Evolutionary conservation across 2,797 vertebrate genomes (phyloP), one percentile per base, ranked within the genome.

Genomic region (Neomorphus geoffroyi): DNA sequence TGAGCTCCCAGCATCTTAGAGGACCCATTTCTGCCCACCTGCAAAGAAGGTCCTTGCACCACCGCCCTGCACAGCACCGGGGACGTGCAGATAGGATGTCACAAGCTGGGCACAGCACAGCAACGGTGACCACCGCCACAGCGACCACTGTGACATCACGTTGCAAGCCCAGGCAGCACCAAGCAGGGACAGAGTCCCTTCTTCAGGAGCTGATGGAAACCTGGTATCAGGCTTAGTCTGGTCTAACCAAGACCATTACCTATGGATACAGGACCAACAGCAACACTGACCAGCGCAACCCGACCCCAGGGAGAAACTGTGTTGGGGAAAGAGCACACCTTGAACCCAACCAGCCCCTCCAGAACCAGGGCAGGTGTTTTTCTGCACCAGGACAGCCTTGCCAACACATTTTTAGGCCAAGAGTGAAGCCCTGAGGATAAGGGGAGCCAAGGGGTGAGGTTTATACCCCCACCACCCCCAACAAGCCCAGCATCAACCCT

Each of bases 191-290:
- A 15, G 16, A 21, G 15, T 3, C 21, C 54, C 57, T 3, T 2
- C 43, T 7, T 23, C 54, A 3, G 14, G 1, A 10, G 33, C 65
- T 24, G 48, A 50, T 9, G 23, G 48, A 18, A 62, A 80, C 10
- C 0, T 0, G 0, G 21, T 3, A 9, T 6, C 16, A 2, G 35
- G 75, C 14, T 21, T 0, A 18, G 26, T 0, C 17, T 0, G 26
- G 2, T 8, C 45, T 11, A 2, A 8, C 54, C 72, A 18, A n/a
- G 16, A 2, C 14, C 9, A 0, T 24, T 18, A 14, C 16, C 2
- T 1, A 11, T 1, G 26, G 75, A 7, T 5, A 2, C 39, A 4
- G 1, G 0, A 1, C 23, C 67, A 17, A 33, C 33, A 9, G 2
- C 4, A 2, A 9, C 30, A 4, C 7, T 8, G 33, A 33, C 17